phyloP scores from a whole-genome alignment of 2,888 invertebrate genomes.

The Mystacides longicornis region DNA sequence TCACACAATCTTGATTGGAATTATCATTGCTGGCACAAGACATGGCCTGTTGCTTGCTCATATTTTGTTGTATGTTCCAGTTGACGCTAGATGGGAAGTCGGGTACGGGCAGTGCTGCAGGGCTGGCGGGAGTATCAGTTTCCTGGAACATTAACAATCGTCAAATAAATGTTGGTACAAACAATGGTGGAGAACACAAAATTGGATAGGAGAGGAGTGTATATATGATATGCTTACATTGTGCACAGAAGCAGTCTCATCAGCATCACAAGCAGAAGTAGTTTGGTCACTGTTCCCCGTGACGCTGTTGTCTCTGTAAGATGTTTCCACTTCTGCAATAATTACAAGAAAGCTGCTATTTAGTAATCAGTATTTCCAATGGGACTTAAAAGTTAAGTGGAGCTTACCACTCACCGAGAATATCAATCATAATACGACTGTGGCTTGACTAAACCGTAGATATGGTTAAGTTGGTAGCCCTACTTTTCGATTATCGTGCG shows the following conservation, averaged over 20 bases:
- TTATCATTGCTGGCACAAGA: not conserved
- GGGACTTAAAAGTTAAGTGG: too few relatives aligned
- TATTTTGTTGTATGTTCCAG: not conserved
- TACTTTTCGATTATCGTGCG: too few relatives aligned
- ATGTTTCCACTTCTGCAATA: conserved; percentile 22
- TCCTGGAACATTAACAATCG: conserved; percentile 9
- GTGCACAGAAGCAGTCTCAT: conserved; percentile 22
- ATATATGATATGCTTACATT: conserved; percentile 5
- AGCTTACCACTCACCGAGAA: too few relatives aligned
- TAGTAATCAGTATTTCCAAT: too few relatives aligned
- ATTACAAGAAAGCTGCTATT: too few relatives aligned
- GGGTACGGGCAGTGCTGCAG: conserved; percentile 21
- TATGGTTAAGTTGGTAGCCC: too few relatives aligned
- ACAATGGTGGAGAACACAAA: not conserved
- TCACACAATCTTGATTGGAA: not conserved
- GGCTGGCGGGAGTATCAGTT: conserved; percentile 15
- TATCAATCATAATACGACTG: too few relatives aligned
- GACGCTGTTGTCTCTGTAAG: conserved; percentile 21
- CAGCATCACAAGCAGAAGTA: conserved; percentile 20
- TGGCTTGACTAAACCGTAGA: too few relatives aligned
- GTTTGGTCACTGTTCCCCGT: conserved; percentile 22
- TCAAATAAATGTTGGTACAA: not conserved
- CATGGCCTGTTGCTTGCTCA: not conserved
- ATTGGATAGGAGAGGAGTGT: not conserved
- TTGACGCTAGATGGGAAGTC: conserved; percentile 5